A percentile compares a stretch with the other conserved stretches of the same genome.
Conservation (phyloP, 2,113 vertebrate genomes). For the Pavo muticus region DNA sequence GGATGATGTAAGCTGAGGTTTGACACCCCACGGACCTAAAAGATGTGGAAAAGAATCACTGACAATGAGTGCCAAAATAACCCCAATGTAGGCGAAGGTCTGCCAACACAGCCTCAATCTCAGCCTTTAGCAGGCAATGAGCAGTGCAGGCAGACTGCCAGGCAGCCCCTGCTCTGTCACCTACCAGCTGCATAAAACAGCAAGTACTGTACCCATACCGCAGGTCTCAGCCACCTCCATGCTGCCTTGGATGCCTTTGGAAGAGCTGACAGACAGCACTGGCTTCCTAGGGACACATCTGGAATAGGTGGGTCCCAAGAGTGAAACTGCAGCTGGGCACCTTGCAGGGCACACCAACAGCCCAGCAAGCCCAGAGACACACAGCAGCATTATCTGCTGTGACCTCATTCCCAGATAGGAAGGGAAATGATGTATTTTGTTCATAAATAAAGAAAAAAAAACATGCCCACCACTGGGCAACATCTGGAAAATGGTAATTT, state of each 20-base stretch:
- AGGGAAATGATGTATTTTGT: background rate
- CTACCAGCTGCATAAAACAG: rapidly evolving
- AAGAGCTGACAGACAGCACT: rapidly evolving
- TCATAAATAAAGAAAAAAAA: background rate
- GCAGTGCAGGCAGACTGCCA: background rate
- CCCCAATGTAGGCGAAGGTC: rapidly evolving
- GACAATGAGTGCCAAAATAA: background rate
- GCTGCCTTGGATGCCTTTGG: too few relatives aligned
- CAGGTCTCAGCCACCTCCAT: background rate
- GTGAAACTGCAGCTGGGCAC: rapidly evolving
- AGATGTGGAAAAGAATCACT: rapidly evolving
- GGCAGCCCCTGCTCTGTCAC: background rate
- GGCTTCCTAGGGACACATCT: background rate
- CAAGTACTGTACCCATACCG: background rate
- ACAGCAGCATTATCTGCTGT: rapidly evolving
- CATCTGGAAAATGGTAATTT: background rate
- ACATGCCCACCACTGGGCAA: background rate
- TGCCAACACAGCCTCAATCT: rapidly evolving
- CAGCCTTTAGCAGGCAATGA: background rate
- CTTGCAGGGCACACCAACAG: background rate
- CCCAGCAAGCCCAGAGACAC: rapidly evolving
- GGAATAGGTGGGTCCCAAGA: rapidly evolving
- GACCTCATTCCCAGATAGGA: rapidly evolving
- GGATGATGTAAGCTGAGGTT: rapidly evolving
- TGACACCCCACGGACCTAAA: rapidly evolving